A percentile compares a stretch with the other conserved stretches of the same genome.
Conservation (phyloP, 2,113 vertebrate species). For the Syrmaticus mikado region DNA sequence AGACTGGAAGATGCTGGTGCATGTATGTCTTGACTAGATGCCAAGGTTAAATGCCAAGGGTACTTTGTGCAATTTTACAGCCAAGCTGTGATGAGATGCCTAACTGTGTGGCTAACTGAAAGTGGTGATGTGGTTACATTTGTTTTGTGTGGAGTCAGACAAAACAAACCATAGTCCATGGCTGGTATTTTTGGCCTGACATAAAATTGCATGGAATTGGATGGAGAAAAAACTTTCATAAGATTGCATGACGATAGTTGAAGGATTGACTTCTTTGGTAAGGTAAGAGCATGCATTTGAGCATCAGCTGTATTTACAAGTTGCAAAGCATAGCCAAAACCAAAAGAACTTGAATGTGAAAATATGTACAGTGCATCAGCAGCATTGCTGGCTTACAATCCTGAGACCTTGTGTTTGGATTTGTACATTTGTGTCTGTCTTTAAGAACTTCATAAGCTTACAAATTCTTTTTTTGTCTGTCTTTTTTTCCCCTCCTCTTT, state of each 20-base stretch:
- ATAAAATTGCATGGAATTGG: constrained; percentile 33
- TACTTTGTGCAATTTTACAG: neutral
- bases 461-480: constrained; percentile 54
- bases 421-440: constrained; percentile 16
- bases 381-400: neutral
- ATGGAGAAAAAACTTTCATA: constrained; percentile 3
- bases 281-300: constrained; percentile 7
- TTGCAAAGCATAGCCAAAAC: neutral
- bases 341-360: neutral
- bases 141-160: neutral
- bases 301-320: neutral
- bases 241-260: constrained; percentile 9
- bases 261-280: neutral
- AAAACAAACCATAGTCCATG: neutral
- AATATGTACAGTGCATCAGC: neutral
- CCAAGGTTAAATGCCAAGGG: constrained; percentile 62
- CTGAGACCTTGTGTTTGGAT: constrained; percentile 18
- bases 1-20: constrained; percentile 40
- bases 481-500: neutral
- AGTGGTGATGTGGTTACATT: neutral
- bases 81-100: constrained; percentile 23
- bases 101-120: neutral
- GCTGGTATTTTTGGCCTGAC: constrained; percentile 13
- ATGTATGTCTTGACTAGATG: neutral
- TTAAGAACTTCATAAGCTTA: constrained; percentile 24